phyloP scores from a whole-genome alignment of 2,113 vertebrate genomes.

The Zapornia atra region DNA sequence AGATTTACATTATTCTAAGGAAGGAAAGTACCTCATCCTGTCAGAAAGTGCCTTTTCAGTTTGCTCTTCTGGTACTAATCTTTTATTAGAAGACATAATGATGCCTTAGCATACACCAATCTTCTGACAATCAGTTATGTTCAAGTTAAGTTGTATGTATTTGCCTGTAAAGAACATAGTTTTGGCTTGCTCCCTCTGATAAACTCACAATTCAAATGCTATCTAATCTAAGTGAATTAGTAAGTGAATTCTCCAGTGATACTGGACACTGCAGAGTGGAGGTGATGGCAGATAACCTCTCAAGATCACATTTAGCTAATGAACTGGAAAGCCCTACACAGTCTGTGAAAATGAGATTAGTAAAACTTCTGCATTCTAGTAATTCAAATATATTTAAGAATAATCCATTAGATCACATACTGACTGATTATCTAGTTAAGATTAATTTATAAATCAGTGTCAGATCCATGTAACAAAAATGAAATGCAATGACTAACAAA shows the following conservation, averaged over 20 bases:
- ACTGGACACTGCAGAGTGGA: neutral
- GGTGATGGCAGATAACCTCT: neutral
- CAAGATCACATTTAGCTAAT: neutral
- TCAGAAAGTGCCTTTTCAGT: neutral
- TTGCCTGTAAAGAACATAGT: neutral
- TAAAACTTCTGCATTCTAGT: neutral
- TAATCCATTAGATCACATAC: neutral
- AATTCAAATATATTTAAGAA: neutral
- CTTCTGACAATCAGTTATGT: neutral
- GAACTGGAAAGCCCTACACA: neutral
- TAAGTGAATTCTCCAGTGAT: slow-evolving; percentile 5
- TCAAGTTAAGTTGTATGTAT: neutral
- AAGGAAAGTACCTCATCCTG: neutral
- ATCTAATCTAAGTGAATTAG: slow-evolving; percentile 21
- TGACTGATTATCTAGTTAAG: neutral
- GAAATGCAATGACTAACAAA: neutral
- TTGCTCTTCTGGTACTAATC: neutral
- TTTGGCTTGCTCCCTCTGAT: neutral
- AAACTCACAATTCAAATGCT: neutral
- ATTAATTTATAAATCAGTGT: neutral
- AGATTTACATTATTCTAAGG: neutral
- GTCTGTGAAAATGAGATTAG: neutral
- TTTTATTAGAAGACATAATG: neutral
- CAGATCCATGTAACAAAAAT: neutral
- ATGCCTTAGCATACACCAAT: neutral